Percentiles rank a stretch among this genome's conserved stretches.
Conservation (phyloP, 2,797 vertebrate genomes). For the Rallus crepitans region DNA sequence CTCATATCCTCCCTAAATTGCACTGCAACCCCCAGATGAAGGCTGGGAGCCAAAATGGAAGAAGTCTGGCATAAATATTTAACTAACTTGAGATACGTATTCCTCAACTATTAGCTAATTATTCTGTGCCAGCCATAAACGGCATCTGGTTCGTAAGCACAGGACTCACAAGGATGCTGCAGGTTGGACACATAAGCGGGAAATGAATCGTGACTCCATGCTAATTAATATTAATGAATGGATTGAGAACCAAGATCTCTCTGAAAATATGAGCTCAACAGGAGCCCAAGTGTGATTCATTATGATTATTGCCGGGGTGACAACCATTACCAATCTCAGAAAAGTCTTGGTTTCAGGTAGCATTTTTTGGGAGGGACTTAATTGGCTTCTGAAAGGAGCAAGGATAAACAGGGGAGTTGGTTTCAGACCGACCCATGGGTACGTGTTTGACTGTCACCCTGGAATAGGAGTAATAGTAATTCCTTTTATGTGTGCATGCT, state of each 20-base stretch:
- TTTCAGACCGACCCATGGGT: background rate
- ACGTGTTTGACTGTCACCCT: background rate
- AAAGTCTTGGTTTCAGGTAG: slow-evolving; percentile 31
- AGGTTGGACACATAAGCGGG: slow-evolving; percentile 40
- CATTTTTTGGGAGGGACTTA: slow-evolving; percentile 44
- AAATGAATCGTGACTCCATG: slow-evolving; percentile 50
- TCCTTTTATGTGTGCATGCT: background rate
- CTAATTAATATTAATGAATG: slow-evolving; percentile 70
- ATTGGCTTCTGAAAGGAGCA: slow-evolving; percentile 51
- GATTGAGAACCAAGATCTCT: slow-evolving; percentile 22
- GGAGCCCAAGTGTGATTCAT: slow-evolving; percentile 53
- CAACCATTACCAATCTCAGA: slow-evolving; percentile 41
- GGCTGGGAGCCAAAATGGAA: slow-evolving; percentile 60
- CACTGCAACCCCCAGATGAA: slow-evolving; percentile 48
- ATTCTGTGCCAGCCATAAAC: slow-evolving; percentile 52
- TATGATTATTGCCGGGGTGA: slow-evolving; percentile 61
- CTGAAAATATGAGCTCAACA: slow-evolving; percentile 59
- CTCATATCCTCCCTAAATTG: slow-evolving; percentile 58
- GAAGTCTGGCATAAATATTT: slow-evolving; percentile 70
- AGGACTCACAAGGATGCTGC: slow-evolving; percentile 45
- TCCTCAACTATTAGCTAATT: slow-evolving; percentile 72
- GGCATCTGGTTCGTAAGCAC: slow-evolving; percentile 56
- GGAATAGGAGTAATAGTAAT: background rate
- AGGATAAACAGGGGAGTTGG: background rate
- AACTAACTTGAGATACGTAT: slow-evolving; percentile 54